Base-by-base conservation (phyloP, 2,888 invertebrate genomes). In the Cataglyphis livida region DNA sequence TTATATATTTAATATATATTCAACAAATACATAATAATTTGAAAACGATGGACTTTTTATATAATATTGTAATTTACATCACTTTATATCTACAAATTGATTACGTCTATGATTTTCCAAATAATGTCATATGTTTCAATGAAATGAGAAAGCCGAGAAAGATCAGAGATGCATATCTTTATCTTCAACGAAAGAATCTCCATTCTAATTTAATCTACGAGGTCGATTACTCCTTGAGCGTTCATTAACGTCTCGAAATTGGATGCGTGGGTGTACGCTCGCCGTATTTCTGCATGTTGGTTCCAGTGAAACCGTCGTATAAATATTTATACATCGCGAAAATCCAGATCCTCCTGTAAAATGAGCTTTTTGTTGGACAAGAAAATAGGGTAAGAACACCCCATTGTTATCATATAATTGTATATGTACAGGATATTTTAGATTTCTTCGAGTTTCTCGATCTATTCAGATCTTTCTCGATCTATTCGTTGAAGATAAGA, bases 211-310 rank as follows among this genome's bases (percentile, higher is more conserved):
- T 73, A 48, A 61, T 35, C 38, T 18, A 38, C 28, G 51, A 51
- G 62, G 62, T 81, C 81, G 51, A 81, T 81, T 81, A 81, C 62
- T 64, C 62, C 38, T 48, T 54, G 7, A 75, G 75, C 75, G 81
- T 81, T 73, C 78, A 79, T 71, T 81, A 68, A 35, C 68, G 51
- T 38, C 68, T 74, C 61, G 75, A 71, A 68, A 73, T 44, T 79
- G 38, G 41, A 32, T 35, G 71, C 48, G 28, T 54, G 70, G 38
- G 38, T 15, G 35, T 4, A 21, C 25, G 51, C 48, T 51, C 41
- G 7, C 21, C 21, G 73, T 21, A 73, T 73, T 38, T 35, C 61
- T 21, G 35, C 71, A 1, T 38, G 48, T 62, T 82, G 82, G 54
- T 76, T 84, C 75, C 44, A n/a, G 59, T 64, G 48, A 38, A 28